Evolutionary conservation across 2,888 invertebrate species (phyloP).

Genomic region (Phania funesta): DNA sequence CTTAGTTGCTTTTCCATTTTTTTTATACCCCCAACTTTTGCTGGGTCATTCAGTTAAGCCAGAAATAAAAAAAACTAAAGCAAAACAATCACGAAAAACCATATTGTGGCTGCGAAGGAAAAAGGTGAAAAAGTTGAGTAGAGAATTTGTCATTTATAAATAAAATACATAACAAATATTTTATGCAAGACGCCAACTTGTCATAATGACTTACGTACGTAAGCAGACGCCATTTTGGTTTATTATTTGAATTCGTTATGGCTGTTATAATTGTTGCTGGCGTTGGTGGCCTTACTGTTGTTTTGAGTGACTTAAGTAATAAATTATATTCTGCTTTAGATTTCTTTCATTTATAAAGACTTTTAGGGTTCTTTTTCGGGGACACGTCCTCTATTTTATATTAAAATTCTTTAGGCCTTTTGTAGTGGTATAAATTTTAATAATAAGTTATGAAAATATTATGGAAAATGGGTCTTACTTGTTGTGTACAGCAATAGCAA

Average conservation of each 20-base stretch:
- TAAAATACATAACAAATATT: conserved; percentile 62
- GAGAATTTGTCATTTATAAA: conserved; percentile 44
- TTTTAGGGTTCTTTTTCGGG: conserved; percentile 1
- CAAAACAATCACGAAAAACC: background rate
- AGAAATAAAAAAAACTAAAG: conserved; percentile 20
- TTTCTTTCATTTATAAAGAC: background rate
- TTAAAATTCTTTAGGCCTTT: background rate
- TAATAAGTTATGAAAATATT: conserved; percentile 22
- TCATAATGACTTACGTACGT: conserved; percentile 52
- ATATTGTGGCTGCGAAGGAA: background rate
- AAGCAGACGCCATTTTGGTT: conserved; percentile 56
- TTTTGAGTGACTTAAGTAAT: conserved; percentile 54
- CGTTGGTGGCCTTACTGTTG: background rate
- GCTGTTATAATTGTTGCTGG: background rate
- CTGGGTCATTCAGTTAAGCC: conserved; percentile 34
- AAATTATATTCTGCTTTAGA: conserved; percentile 46
- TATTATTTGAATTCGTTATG: background rate
- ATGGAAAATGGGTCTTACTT: background rate
- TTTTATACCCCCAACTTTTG: background rate
- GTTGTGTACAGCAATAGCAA: background rate
- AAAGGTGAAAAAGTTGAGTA: background rate
- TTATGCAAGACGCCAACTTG: conserved; percentile 58
- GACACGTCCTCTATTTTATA: background rate
- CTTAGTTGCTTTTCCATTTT: no score
- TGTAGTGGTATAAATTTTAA: background rate